These are phyloP conservation scores for Sminthurides bifidus DNA, from an alignment of 1,140 invertebrate genomes.

Conservation along the genomic window DNA sequence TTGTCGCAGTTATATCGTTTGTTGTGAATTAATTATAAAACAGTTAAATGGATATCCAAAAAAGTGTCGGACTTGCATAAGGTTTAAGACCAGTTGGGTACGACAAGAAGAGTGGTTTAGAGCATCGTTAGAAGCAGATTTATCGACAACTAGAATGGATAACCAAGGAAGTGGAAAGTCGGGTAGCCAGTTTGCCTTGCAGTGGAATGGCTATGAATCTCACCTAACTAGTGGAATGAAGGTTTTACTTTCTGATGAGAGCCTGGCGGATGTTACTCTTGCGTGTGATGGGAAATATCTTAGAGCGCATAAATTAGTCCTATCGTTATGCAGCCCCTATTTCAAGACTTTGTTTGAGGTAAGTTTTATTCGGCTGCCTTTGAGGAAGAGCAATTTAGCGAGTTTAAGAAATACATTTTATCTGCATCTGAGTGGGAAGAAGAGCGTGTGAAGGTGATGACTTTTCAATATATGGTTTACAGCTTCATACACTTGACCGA, in stretches of 20 bases:
- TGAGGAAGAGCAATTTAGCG: no score
- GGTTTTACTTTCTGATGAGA: background rate
- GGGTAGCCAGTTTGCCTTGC: background rate
- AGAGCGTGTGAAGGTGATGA: background rate
- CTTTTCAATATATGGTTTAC: background rate
- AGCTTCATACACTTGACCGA: slow-evolving; percentile 31
- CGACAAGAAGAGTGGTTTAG: no score
- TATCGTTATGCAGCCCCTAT: slow-evolving; percentile 72
- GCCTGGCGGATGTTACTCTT: slow-evolving; percentile 55
- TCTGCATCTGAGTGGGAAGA: background rate
- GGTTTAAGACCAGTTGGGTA: no score
- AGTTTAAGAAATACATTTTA: background rate
- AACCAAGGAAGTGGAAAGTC: background rate
- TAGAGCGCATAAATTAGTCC: slow-evolving; percentile 71
- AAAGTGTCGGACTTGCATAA: no score
- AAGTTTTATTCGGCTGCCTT: background rate
- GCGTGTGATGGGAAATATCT: slow-evolving; percentile 69
- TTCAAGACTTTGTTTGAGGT: slow-evolving; percentile 73
- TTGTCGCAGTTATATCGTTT: no score
- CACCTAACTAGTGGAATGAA: background rate
- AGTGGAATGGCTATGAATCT: background rate
- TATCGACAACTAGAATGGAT: no score
- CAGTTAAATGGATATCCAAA: no score
- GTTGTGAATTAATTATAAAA: no score
- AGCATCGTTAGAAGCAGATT: no score